A percentile compares a stretch with the other conserved stretches of the same genome.
Evolutionary conservation across 2,797 vertebrate genomes (phyloP).

Genomic region (Atherinosoma microstoma): DNA sequence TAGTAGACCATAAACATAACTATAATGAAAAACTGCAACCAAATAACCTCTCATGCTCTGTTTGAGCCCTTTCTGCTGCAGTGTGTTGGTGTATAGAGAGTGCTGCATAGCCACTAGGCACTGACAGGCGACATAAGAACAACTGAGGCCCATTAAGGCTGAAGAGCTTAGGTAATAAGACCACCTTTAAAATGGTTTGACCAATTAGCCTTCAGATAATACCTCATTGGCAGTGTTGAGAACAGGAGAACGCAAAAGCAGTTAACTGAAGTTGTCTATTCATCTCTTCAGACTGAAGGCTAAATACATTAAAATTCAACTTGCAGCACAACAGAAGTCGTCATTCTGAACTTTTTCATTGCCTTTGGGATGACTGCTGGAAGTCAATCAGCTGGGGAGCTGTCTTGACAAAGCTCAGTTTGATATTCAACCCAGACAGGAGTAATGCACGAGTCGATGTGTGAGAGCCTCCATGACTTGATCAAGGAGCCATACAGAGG

Average conservation of each 20-base stretch:
- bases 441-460: slow-evolving; percentile 84
- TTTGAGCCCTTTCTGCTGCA: slow-evolving; percentile 51
- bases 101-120: slow-evolving; percentile 65
- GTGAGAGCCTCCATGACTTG: slow-evolving; percentile 86
- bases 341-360: slow-evolving; percentile 54
- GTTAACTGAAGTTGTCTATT: slow-evolving; percentile 33
- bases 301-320: slow-evolving; percentile 64
- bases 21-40: background rate
- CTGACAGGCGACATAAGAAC: slow-evolving; percentile 79
- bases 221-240: slow-evolving; percentile 42
- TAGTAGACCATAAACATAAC: too few relatives aligned
- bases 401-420: slow-evolving; percentile 49
- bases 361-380: slow-evolving; percentile 65
- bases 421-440: slow-evolving; percentile 47
- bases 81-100: slow-evolving; percentile 75
- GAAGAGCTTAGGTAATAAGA: slow-evolving; percentile 46
- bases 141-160: slow-evolving; percentile 62
- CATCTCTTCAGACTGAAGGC: slow-evolving; percentile 50
- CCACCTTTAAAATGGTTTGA: slow-evolving; percentile 70
- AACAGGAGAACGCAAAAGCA: slow-evolving; percentile 30
- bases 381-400: slow-evolving; percentile 59
- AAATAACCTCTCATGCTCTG: slow-evolving; percentile 68
- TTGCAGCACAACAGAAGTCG: slow-evolving; percentile 42
- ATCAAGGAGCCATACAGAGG: slow-evolving; percentile 85
- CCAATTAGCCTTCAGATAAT: slow-evolving; percentile 60